Evolutionary conservation across 1,140 invertebrate species (phyloP), one percentile per base, ranked within the genome.

Genomic region (Coenobita brevimanus): DNA sequence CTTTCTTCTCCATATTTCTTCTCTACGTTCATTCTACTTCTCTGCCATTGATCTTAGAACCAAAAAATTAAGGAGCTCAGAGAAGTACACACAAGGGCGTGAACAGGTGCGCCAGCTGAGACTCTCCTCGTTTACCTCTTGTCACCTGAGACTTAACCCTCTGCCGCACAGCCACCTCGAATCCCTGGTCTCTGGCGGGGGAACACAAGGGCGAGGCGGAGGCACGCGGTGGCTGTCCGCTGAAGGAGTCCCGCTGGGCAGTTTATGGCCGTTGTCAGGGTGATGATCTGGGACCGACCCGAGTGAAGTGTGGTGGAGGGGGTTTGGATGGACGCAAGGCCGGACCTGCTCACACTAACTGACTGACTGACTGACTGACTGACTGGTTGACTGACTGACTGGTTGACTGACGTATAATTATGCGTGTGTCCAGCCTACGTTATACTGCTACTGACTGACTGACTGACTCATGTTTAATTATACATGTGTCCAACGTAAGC

Each of bases 251-350:
- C 67, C 67, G 67, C 67, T 71, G 67, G 67, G 67, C 67, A 33
- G 67, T 71, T 71, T 71, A 71, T 71, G 30, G 67, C 33, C 8
- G 30, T 71, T 71, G 67, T 71, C 67, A 71, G 24, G n/a, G n/a
- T n/a, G n/a, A n/a, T n/a, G n/a, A n/a, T n/a, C n/a, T n/a, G 67
- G 17, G 67, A 71, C 41, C 67, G 41, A 38, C 24, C 21, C 10
- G 2, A 71, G 67, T 8, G 21, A 38, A 38, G 41, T 30, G 67
- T 13, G 67, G 67, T 38, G 67, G 67, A 71, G 67, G 67, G 41
- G 67, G 67, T 38, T 30, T 30, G 41, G 62, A 33, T 30, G n/a
- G n/a, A n/a, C n/a, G n/a, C n/a, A n/a, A n/a, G n/a, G n/a, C n/a
- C n/a, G n/a, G n/a, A n/a, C n/a, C n/a, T n/a, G n/a, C n/a, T n/a